Percentiles rank a stretch among this genome's conserved stretches.
These are phyloP conservation scores for Oreonectes daqikongensis DNA, from an alignment of 2,797 vertebrate genomes.

Conservation along the genomic window DNA sequence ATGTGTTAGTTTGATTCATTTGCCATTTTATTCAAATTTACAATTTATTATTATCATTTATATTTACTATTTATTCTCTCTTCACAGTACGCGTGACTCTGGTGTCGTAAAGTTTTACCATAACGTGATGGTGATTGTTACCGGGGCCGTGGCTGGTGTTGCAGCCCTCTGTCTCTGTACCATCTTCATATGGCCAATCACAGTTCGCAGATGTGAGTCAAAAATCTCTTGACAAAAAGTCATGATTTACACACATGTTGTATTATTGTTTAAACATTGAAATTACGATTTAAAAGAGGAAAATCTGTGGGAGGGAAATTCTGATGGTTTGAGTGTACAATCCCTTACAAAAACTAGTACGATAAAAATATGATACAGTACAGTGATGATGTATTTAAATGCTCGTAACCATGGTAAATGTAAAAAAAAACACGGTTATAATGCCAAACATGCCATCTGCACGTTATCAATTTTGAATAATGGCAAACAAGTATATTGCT, in stretches of 20 bases:
- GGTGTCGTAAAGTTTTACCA: conserved; percentile 82
- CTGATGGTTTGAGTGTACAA: background rate
- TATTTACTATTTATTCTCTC: background rate
- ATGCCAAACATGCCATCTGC: too few species aligned
- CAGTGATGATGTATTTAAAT: too few species aligned
- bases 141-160: conserved; percentile 73
- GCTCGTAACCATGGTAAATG: too few species aligned
- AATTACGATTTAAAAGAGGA: background rate
- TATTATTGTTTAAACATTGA: conserved; percentile 6
- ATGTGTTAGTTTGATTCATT: too few species aligned
- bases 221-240: background rate
- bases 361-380: too few species aligned
- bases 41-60: background rate
- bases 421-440: too few species aligned
- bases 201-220: conserved; percentile 73
- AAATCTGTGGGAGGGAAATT: background rate
- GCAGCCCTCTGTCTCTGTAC: conserved; percentile 72
- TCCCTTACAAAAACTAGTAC: too few species aligned
- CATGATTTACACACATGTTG: background rate
- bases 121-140: conserved; percentile 81
- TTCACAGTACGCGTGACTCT: conserved; percentile 66
- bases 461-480: background rate
- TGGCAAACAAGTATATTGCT: background rate
- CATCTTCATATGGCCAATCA: conserved; percentile 84
- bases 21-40: background rate